Conservation (phyloP, 2,797 vertebrate species). For the Caiman crocodilus region DNA sequence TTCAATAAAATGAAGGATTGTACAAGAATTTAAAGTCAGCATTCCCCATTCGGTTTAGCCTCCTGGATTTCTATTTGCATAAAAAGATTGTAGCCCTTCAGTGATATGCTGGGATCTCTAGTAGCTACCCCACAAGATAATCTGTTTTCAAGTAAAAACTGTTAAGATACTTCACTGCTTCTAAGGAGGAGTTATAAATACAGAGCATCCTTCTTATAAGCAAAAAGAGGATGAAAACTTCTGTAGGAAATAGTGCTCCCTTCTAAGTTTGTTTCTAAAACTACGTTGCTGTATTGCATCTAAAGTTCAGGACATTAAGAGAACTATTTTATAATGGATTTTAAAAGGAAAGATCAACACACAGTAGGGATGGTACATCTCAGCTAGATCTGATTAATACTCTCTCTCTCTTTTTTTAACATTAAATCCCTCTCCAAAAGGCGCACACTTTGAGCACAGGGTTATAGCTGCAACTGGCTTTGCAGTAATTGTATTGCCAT, state of each 20-base stretch:
- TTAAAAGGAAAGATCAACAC: not conserved
- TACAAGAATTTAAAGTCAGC: not conserved
- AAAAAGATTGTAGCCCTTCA: not conserved
- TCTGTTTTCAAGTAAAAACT: slow-evolving; percentile 16
- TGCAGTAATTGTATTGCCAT: not conserved
- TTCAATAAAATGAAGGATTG: not conserved
- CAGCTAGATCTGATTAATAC: not conserved
- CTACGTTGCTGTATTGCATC: not conserved
- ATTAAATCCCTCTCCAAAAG: not conserved
- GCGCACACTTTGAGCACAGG: not conserved
- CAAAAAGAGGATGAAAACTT: slow-evolving; percentile 31
- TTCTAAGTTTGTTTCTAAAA: slow-evolving; percentile 49
- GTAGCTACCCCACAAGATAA: not conserved
- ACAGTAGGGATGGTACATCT: not conserved
- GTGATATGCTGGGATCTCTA: not conserved
- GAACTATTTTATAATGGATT: slow-evolving; percentile 25
- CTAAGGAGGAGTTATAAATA: slow-evolving; percentile 46
- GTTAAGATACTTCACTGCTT: not conserved
- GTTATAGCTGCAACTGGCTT: not conserved
- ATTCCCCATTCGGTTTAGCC: slow-evolving; percentile 10
- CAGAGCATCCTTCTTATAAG: slow-evolving; percentile 15
- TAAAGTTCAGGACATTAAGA: not conserved
- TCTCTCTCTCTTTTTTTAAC: not conserved
- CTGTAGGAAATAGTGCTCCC: slow-evolving; percentile 35
- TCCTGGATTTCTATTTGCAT: not conserved